Evolutionary conservation across 2,888 invertebrate species (phyloP).

Genomic region (Chloroclysta siterata): DNA sequence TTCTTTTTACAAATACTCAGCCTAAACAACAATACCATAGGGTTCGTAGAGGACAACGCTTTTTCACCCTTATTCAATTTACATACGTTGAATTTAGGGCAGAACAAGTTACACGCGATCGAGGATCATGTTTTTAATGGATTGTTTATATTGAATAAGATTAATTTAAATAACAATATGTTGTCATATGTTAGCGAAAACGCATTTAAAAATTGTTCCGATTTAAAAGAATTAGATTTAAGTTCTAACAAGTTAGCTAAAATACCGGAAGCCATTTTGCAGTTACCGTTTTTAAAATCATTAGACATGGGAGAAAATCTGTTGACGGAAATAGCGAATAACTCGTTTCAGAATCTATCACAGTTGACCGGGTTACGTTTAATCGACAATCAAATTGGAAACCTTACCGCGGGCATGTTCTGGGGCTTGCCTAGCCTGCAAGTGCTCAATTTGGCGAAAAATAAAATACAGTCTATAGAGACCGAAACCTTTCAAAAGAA

Average conservation of each 20-base stretch:
- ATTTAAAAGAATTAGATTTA: slow-evolving; percentile 94
- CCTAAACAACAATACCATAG: slow-evolving; percentile 93
- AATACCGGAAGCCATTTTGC: slow-evolving; percentile 93
- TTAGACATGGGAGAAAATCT: slow-evolving; percentile 96
- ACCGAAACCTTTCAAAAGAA: slow-evolving; percentile 94
- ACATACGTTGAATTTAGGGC: slow-evolving; percentile 94
- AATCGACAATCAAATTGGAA: slow-evolving; percentile 95
- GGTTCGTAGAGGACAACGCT: slow-evolving; percentile 93
- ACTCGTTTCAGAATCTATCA: slow-evolving; percentile 92
- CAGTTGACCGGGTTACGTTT: slow-evolving; percentile 94
- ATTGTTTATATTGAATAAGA: slow-evolving; percentile 91
- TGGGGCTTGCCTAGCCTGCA: slow-evolving; percentile 92
- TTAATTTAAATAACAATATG: slow-evolving; percentile 93
- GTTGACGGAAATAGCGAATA: slow-evolving; percentile 92
- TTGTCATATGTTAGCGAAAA: slow-evolving; percentile 90
- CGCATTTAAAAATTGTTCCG: slow-evolving; percentile 94
- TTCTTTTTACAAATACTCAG: slow-evolving; percentile 94
- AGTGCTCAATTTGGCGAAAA: slow-evolving; percentile 94
- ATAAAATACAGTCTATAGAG: slow-evolving; percentile 94
- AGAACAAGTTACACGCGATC: slow-evolving; percentile 92
- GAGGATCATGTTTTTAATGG: slow-evolving; percentile 93
- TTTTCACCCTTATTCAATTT: slow-evolving; percentile 95
- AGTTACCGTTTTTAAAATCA: slow-evolving; percentile 93
- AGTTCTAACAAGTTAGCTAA: slow-evolving; percentile 93
- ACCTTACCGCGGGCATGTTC: slow-evolving; percentile 94